Evolutionary conservation across 2,113 vertebrate genomes (phyloP).

Genomic region (Madoqua kirkii): DNA sequence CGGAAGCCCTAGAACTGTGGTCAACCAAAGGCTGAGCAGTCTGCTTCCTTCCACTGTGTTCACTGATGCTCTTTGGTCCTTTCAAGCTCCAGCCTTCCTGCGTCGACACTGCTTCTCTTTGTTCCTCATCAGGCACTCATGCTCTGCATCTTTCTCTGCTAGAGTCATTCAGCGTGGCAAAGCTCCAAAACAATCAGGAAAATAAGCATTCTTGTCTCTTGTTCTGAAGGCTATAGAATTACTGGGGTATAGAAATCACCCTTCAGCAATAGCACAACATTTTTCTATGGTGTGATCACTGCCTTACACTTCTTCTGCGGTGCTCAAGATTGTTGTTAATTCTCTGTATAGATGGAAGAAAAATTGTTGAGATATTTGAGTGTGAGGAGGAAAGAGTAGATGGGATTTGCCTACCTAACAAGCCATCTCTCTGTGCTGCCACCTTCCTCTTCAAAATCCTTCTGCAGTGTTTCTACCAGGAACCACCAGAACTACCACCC

Average conservation of each 20-base stretch:
- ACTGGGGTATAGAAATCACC: too few relatives aligned
- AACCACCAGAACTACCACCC: fast-evolving
- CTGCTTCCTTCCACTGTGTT: fast-evolving
- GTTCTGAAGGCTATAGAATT: neutral
- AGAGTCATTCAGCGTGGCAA: fast-evolving
- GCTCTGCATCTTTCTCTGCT: neutral
- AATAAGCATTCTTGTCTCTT: neutral
- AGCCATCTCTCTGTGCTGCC: neutral
- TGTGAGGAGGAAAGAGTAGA: neutral
- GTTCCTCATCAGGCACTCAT: neutral
- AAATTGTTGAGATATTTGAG: neutral
- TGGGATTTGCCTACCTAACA: neutral
- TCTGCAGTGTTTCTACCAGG: neutral
- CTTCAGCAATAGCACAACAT: too few relatives aligned
- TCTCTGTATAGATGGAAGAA: neutral
- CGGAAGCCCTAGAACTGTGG: fast-evolving
- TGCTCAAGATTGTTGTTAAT: neutral
- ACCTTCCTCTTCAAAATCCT: neutral
- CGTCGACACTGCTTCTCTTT: fast-evolving
- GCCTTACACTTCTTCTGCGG: neutral
- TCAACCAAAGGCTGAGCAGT: fast-evolving
- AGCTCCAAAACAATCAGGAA: too few relatives aligned
- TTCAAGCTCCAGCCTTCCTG: fast-evolving
- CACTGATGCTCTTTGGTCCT: neutral
- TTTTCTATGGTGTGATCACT: neutral